A percentile compares a stretch with the other conserved stretches of the same genome.
These are phyloP conservation scores for Drosophila ohnishii DNA, from an alignment of 1,140 invertebrate species.

Conservation along the genomic window DNA sequence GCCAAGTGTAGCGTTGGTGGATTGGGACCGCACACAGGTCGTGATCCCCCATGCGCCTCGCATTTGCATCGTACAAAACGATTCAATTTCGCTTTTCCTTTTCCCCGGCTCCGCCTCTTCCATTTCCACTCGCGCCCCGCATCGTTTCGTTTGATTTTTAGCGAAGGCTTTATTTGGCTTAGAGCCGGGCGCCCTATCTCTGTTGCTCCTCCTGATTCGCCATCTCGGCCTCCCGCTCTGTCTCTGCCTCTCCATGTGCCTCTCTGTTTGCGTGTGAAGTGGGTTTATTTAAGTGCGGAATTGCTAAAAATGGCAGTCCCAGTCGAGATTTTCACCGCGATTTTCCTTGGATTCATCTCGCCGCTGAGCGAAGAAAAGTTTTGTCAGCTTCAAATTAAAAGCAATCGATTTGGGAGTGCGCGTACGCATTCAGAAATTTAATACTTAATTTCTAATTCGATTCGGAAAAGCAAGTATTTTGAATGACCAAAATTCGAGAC, in stretches of 20 bases:
- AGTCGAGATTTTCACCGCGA: constrained; percentile 18
- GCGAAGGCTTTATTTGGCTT: constrained; percentile 65
- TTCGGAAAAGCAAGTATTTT: not conserved
- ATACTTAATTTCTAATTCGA: constrained; percentile 3
- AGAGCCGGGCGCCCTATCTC: constrained; percentile 27
- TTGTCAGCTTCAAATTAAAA: constrained; percentile 28
- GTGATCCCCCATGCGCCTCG: constrained; percentile 28
- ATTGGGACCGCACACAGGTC: constrained; percentile 22
- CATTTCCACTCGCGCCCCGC: constrained; percentile 29
- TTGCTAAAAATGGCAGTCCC: constrained; percentile 38
- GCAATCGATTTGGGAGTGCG: constrained; percentile 21
- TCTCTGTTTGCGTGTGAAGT: constrained; percentile 13
- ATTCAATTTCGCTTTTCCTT: constrained; percentile 53
- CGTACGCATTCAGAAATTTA: not conserved
- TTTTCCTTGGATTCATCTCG: not conserved
- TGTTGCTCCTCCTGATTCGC: not conserved
- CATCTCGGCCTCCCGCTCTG: not conserved
- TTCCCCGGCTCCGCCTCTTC: constrained; percentile 20
- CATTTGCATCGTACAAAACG: constrained; percentile 53
- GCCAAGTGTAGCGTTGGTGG: constrained; percentile 1
- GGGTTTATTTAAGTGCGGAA: constrained; percentile 43
- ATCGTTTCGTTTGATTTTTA: constrained; percentile 63
- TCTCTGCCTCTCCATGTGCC: constrained; percentile 1
- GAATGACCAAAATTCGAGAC: not conserved
- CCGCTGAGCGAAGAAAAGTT: constrained; percentile 15